A percentile compares a stretch with the other conserved stretches of the same genome.
These are phyloP conservation scores for Coptotermes formosanus DNA, from an alignment of 1,140 invertebrate species.

Conservation along the genomic window DNA sequence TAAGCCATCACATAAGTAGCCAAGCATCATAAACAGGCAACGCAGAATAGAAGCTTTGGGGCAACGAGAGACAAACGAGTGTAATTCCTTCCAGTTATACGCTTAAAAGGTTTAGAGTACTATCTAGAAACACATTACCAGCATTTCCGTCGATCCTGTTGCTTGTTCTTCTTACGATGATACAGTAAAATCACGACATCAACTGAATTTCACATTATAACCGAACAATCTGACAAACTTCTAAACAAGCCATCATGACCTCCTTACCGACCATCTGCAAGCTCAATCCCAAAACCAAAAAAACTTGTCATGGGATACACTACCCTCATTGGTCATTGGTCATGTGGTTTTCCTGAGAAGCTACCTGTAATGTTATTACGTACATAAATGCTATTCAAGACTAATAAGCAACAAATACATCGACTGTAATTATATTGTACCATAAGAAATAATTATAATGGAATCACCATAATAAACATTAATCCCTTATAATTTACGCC, in stretches of 20 bases:
- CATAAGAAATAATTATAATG: neutral
- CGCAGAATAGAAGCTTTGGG: neutral
- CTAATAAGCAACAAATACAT: neutral
- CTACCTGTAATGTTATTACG: neutral
- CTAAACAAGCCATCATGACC: constrained; percentile 10
- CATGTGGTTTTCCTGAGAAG: constrained; percentile 28
- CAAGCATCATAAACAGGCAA: neutral
- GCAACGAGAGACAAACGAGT: neutral
- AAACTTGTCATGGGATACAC: constrained; percentile 23
- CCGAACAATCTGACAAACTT: neutral
- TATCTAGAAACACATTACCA: neutral
- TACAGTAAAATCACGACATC: neutral
- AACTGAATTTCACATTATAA: constrained; percentile 3
- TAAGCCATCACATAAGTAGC: neutral
- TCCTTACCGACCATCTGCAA: constrained; percentile 23
- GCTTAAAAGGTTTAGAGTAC: neutral
- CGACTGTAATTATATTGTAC: neutral
- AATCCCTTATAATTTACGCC: neutral
- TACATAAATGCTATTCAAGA: neutral
- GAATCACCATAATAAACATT: neutral
- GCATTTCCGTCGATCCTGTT: neutral
- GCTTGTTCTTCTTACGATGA: neutral
- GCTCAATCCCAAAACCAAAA: constrained; percentile 20
- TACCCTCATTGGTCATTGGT: constrained; percentile 20
- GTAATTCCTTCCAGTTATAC: neutral